Percentiles rank a stretch among this genome's conserved stretches.
Conservation (phyloP, 2,113 vertebrate species). For the Cariama cristata region DNA sequence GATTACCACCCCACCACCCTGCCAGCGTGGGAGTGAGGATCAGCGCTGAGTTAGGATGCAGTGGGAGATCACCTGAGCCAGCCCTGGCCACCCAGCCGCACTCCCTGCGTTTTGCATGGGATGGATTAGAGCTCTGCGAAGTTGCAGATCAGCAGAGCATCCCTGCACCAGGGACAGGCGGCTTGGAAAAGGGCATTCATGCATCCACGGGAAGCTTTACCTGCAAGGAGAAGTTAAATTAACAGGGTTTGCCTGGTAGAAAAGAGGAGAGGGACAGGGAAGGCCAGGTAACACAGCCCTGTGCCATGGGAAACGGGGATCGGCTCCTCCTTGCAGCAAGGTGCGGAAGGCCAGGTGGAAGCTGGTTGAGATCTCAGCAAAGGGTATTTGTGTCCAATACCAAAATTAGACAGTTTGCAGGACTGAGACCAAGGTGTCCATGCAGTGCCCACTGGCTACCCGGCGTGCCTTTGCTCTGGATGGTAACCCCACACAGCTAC, state of each 20-base stretch:
- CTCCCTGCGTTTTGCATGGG: background rate
- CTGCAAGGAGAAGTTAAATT: background rate
- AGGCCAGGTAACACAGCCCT: background rate
- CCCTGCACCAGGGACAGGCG: background rate
- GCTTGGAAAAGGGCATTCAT: background rate
- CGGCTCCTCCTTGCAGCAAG: background rate
- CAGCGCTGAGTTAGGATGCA: background rate
- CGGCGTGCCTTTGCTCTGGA: background rate
- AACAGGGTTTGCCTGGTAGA: background rate
- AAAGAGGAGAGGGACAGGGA: background rate
- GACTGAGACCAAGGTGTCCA: background rate
- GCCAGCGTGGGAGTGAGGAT: background rate
- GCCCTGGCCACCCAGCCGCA: background rate
- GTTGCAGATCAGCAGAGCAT: background rate
- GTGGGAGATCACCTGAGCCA: background rate
- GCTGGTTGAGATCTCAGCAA: background rate
- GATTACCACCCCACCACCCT: background rate
- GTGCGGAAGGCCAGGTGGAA: accelerated
- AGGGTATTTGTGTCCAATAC: background rate
- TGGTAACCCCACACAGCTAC: background rate
- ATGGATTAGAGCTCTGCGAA: background rate
- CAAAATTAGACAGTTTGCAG: background rate
- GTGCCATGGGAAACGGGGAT: accelerated
- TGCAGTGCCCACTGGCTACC: accelerated
- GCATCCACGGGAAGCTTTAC: background rate